Evolutionary conservation across 2,113 vertebrate species (phyloP).

Genomic region (Poeciliopsis turrubarensis): DNA sequence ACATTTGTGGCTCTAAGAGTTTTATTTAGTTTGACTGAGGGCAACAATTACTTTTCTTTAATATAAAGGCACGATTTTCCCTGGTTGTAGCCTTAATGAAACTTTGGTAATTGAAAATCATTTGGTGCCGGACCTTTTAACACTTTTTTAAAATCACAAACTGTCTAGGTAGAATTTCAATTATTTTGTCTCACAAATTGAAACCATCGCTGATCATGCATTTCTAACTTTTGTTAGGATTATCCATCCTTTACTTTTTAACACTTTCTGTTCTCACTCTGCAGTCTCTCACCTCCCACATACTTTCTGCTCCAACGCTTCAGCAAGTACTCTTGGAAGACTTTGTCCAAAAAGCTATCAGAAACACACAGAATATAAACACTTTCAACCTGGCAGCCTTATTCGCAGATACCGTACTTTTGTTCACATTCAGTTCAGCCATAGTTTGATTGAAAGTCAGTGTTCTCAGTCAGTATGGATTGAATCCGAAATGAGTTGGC

Average conservation of each 20-base stretch:
- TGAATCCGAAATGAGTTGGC: background rate
- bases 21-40: too few relatives aligned
- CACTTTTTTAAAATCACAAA: too few relatives aligned
- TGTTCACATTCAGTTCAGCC: background rate
- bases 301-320: background rate
- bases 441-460: background rate
- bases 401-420: conserved; percentile 3
- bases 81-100: background rate
- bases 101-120: background rate
- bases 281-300: conserved; percentile 6
- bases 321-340: conserved; percentile 4
- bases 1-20: too few relatives aligned
- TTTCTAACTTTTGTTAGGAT: background rate
- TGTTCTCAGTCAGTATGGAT: background rate
- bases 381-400: background rate
- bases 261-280: background rate
- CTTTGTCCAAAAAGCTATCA: conserved; percentile 8
- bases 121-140: too few relatives aligned
- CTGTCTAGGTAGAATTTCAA: too few relatives aligned
- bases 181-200: too few relatives aligned
- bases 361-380: conserved; percentile 1
- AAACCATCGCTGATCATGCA: background rate
- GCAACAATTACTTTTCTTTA: background rate
- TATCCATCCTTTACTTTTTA: background rate
- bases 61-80: background rate